These are phyloP conservation scores for Homalodisca vitripennis DNA, from an alignment of 1,140 invertebrate species.

Conservation along the genomic window DNA sequence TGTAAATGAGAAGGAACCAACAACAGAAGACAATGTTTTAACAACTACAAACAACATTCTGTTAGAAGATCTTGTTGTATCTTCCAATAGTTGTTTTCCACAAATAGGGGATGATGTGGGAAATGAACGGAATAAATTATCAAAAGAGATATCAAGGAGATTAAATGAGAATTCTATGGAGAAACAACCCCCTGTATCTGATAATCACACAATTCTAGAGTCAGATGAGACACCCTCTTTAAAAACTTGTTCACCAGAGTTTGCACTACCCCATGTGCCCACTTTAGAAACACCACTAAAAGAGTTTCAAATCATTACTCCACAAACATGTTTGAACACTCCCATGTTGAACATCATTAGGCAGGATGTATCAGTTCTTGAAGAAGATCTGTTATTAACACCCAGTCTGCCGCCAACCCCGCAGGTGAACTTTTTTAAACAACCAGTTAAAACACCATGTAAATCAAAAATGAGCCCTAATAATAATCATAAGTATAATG, in stretches of 20 bases:
- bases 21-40: no score
- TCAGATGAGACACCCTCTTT: no score
- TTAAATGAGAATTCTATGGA: no score
- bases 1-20: no score
- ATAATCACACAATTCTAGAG: no score
- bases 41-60: background rate
- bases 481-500: no score
- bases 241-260: background rate
- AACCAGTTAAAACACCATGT: background rate
- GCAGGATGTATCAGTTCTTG: conserved; percentile 2
- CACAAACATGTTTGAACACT: background rate
- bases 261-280: background rate
- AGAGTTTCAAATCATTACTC: background rate
- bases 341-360: conserved; percentile 13
- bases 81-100: conserved; percentile 4
- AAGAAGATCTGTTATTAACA: conserved; percentile 15
- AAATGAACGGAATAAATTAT: background rate
- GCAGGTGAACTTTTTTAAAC: background rate
- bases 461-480: no score
- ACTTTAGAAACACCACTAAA: conserved; percentile 13
- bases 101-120: background rate
- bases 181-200: no score
- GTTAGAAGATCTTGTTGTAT: conserved; percentile 6
- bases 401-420: conserved; percentile 23
- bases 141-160: no score